Evolutionary conservation across 2,797 vertebrate genomes (phyloP).

Genomic region (Alfaro cultratus): DNA sequence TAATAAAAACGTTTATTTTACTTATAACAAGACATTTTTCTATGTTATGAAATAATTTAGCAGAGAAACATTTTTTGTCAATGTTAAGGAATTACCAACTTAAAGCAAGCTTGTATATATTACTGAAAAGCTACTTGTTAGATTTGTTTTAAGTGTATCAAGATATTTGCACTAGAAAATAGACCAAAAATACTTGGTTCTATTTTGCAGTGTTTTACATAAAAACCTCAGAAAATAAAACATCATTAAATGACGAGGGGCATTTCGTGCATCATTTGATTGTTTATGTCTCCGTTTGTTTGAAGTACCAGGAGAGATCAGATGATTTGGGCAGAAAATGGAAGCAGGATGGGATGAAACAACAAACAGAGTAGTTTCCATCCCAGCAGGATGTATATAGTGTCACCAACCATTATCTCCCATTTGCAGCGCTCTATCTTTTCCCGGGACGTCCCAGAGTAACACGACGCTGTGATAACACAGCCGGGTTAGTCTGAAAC

Average conservation of each 20-base stretch:
- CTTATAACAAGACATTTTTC: too few species aligned
- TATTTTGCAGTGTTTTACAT: background rate
- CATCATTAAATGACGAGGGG: too few species aligned
- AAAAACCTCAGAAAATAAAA: background rate
- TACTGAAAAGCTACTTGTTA: background rate
- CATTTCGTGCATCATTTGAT: background rate
- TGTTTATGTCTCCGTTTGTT: background rate
- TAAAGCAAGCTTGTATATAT: background rate
- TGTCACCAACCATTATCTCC: background rate
- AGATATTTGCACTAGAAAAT: background rate
- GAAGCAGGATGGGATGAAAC: too few species aligned
- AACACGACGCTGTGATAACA: slow-evolving; percentile 16
- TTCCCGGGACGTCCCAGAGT: background rate
- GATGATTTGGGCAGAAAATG: too few species aligned
- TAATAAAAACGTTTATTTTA: too few species aligned
- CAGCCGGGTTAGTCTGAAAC: slow-evolving; percentile 23
- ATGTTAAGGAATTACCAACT: background rate
- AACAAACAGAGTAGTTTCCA: too few species aligned
- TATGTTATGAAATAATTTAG: too few species aligned
- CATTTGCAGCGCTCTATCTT: background rate
- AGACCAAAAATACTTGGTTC: background rate
- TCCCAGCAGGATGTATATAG: background rate
- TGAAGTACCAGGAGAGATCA: background rate
- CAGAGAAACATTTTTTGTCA: background rate
- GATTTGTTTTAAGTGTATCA: background rate